Percentiles rank a stretch among this genome's conserved stretches.
phyloP scores from a whole-genome alignment of 2,113 vertebrate genomes.

The Tautogolabrus adspersus region DNA sequence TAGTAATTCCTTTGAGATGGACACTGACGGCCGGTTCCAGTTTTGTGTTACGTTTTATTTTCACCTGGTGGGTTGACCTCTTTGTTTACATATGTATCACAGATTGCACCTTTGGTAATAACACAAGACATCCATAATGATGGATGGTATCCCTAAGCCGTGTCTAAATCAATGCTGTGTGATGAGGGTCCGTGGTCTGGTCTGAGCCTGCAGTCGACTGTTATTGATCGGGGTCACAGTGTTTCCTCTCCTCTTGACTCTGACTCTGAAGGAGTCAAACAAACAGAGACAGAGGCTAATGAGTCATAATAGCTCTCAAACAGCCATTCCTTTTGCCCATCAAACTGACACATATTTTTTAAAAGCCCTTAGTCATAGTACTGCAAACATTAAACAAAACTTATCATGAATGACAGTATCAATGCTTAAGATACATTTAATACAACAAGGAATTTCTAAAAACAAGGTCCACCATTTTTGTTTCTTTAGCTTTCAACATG shows the following conservation, averaged over 20 bases:
- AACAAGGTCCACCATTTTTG: too few relatives aligned
- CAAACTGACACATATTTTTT: too few relatives aligned
- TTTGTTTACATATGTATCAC: constrained; percentile 12
- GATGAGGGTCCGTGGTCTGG: constrained; percentile 16
- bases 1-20: not conserved
- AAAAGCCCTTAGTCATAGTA: too few relatives aligned
- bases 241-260: constrained; percentile 25
- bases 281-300: constrained; percentile 7
- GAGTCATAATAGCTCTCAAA: too few relatives aligned
- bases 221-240: constrained; percentile 53
- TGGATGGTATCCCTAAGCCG: constrained; percentile 24
- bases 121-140: constrained; percentile 4
- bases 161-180: constrained; percentile 14
- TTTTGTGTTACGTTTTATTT: not conserved
- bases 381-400: too few relatives aligned
- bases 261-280: constrained; percentile 39
- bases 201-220: constrained; percentile 21
- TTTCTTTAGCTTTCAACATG: too few relatives aligned
- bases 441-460: too few relatives aligned
- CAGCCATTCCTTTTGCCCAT: too few relatives aligned
- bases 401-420: too few relatives aligned
- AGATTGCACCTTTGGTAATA: not conserved
- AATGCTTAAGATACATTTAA: too few relatives aligned
- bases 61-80: not conserved
- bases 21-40: not conserved